Conservation (phyloP, 2,797 vertebrate genomes). For the Tarsius wallacei region DNA sequence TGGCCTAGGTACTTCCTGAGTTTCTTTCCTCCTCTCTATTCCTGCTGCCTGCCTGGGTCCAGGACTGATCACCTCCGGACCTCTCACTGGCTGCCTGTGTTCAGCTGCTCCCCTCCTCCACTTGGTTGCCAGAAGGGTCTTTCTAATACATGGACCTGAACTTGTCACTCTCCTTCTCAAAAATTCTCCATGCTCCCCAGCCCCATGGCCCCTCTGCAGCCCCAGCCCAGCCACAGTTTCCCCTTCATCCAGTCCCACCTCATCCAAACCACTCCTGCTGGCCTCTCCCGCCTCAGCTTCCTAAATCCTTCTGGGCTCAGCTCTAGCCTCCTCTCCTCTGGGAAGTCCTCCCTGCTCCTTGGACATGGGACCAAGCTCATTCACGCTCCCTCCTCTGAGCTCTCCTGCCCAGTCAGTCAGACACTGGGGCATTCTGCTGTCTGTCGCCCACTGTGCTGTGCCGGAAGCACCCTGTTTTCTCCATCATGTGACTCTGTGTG, state of each 20-base stretch:
- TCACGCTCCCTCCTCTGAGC: slow-evolving; percentile 75
- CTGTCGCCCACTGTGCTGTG: not conserved
- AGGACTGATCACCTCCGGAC: not conserved
- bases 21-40: not conserved
- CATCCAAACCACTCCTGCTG: not conserved
- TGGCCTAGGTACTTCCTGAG: not conserved
- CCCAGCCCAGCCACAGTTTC: not conserved
- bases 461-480: not conserved
- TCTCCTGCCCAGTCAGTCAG: slow-evolving; percentile 65
- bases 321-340: slow-evolving; percentile 81
- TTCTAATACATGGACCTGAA: slow-evolving; percentile 12
- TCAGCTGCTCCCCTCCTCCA: not conserved
- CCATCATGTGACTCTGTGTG: not conserved
- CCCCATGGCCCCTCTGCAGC: not conserved
- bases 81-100: not conserved
- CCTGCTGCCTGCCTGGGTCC: not conserved
- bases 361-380: not conserved
- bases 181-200: not conserved
- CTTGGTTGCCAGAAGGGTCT: not conserved
- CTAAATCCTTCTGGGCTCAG: slow-evolving; percentile 69
- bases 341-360: slow-evolving; percentile 55
- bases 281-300: not conserved
- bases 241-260: not conserved
- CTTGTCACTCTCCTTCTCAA: slow-evolving; percentile 9
- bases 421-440: slow-evolving; percentile 40